These are phyloP conservation scores for Callospermophilus lateralis DNA, from an alignment of 2,113 vertebrate genomes.

Conservation along the genomic window DNA sequence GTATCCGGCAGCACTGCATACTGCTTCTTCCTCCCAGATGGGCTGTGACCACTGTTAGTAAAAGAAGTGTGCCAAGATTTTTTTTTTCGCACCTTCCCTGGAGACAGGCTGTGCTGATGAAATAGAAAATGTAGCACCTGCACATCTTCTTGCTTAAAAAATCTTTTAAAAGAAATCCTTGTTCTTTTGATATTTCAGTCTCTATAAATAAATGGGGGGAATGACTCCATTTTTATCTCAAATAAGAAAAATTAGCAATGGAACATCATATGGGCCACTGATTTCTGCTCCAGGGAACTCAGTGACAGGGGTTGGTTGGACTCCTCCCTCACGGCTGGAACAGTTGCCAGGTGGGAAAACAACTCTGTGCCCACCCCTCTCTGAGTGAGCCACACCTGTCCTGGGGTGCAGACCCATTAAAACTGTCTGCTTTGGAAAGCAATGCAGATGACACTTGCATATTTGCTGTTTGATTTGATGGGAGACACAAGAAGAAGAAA, in stretches of 20 bases:
- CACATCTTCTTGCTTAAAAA: conserved; percentile 18
- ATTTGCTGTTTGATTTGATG: neutral
- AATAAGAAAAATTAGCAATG: neutral
- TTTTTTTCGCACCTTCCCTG: conserved; percentile 37
- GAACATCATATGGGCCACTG: neutral
- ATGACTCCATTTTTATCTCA: neutral
- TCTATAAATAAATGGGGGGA: conserved; percentile 50
- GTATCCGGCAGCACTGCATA: neutral
- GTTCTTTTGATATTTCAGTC: conserved; percentile 48
- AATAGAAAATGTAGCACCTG: conserved; percentile 55
- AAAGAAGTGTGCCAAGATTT: neutral
- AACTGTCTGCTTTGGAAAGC: neutral
- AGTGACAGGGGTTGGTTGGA: no score
- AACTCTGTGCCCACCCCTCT: neutral
- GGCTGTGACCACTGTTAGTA: neutral
- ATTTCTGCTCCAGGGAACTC: neutral
- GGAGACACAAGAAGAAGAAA: neutral
- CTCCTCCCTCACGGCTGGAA: neutral
- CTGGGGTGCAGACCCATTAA: neutral
- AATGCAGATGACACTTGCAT: neutral
- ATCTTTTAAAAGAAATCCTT: conserved; percentile 53
- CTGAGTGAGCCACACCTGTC: neutral
- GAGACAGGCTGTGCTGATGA: neutral
- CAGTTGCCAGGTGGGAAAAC: neutral
- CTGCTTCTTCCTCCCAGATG: conserved; percentile 39